Conservation (phyloP, 2,888 invertebrate genomes). For the Elmis aenea region DNA sequence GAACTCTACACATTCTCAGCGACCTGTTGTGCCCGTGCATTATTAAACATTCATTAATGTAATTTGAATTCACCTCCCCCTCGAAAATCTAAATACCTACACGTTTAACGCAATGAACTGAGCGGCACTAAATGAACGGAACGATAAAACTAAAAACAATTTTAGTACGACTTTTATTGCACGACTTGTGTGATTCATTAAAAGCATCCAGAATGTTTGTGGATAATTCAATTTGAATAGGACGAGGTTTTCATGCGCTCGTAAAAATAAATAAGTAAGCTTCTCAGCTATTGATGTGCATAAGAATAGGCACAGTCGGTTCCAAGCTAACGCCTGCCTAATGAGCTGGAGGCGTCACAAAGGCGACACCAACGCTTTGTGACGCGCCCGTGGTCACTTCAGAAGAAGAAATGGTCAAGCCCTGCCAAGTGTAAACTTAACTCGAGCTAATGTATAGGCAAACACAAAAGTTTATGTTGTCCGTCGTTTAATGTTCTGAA, state of each 20-base stretch:
- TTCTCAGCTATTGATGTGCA: constrained; percentile 32
- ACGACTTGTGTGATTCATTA: no score
- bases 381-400: constrained; percentile 8
- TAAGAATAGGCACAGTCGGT: constrained; percentile 43
- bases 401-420: constrained; percentile 15
- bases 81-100: constrained; percentile 15
- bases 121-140: constrained; percentile 6
- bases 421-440: constrained; percentile 9
- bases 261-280: no score
- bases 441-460: background rate
- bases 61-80: constrained; percentile 27
- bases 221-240: no score
- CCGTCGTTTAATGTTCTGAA: constrained; percentile 4
- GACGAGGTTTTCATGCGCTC: no score
- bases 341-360: constrained; percentile 43
- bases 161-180: no score
- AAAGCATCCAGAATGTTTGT: no score
- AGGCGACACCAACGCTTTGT: constrained; percentile 33
- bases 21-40: constrained; percentile 26
- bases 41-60: constrained; percentile 31
- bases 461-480: background rate
- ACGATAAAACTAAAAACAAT: constrained; percentile 4
- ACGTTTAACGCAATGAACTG: constrained; percentile 2
- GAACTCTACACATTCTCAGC: constrained; percentile 23
- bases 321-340: constrained; percentile 41